Evolutionary conservation across 2,888 invertebrate genomes (phyloP).

Genomic region (Actias luna): DNA sequence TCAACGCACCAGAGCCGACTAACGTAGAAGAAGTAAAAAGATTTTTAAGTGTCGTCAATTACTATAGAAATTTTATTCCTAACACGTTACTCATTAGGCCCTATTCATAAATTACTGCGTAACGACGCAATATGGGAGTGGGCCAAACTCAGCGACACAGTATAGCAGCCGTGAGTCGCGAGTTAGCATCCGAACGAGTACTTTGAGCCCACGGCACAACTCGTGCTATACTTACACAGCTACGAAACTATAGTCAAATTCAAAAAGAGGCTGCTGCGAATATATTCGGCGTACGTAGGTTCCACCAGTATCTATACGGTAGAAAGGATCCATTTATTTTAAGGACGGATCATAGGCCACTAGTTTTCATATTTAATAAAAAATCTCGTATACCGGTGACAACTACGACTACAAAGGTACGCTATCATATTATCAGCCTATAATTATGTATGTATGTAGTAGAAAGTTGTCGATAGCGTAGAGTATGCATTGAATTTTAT

Average conservation of each 20-base stretch:
- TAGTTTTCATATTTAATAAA: constrained; percentile 21
- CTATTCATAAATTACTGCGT: constrained; percentile 26
- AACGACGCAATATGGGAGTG: constrained; percentile 19
- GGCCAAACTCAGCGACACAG: constrained; percentile 18
- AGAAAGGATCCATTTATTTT: constrained; percentile 25
- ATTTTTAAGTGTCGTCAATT: constrained; percentile 31
- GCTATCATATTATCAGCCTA: constrained; percentile 26
- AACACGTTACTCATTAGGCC: constrained; percentile 28
- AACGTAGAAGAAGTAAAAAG: constrained; percentile 26
- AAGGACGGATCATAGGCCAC: constrained; percentile 24
- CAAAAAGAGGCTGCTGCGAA: constrained; percentile 29
- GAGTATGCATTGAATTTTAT: neutral
- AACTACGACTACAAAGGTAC: constrained; percentile 22
- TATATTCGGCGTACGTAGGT: constrained; percentile 24
- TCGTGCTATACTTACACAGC: constrained; percentile 19
- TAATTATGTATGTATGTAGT: too few species aligned
- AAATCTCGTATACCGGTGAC: constrained; percentile 21
- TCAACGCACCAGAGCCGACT: constrained; percentile 25
- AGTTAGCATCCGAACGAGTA: constrained; percentile 23
- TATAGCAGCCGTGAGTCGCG: too few species aligned
- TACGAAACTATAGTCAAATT: constrained; percentile 25
- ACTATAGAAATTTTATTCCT: constrained; percentile 35
- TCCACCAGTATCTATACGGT: constrained; percentile 31
- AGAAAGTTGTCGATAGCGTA: neutral
- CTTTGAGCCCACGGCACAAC: constrained; percentile 18